phyloP scores from a whole-genome alignment of 2,797 vertebrate genomes.

The Lophius americanus region DNA sequence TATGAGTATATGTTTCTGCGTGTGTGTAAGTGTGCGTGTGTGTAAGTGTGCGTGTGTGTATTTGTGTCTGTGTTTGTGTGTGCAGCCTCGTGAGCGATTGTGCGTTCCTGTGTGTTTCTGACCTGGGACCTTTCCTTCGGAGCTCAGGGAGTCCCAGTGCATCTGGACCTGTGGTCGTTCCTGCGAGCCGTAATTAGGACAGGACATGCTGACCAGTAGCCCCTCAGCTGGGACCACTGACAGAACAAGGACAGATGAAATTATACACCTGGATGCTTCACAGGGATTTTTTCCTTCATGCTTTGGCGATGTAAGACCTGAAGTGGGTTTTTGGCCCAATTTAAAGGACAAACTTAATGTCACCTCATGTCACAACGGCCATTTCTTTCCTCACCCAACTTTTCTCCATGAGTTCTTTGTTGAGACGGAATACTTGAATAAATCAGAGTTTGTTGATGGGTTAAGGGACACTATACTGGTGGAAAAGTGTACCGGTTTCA shows the following conservation, averaged over 20 bases:
- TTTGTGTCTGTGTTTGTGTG: conserved; percentile 6
- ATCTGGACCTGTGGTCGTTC: conserved; percentile 63
- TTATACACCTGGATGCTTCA: conserved; percentile 63
- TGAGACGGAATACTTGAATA: conserved; percentile 28
- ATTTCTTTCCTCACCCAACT: conserved; percentile 1
- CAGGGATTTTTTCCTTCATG: conserved; percentile 8
- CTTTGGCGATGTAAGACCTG: conserved; percentile 48
- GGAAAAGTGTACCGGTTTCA: not conserved
- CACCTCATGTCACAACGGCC: conserved; percentile 46
- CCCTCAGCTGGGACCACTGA: conserved; percentile 68
- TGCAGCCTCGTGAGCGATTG: conserved; percentile 2
- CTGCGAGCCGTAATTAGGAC: conserved; percentile 73
- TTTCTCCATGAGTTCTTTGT: conserved; percentile 14
- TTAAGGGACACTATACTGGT: no score
- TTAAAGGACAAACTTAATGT: conserved; percentile 65
- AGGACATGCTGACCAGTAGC: conserved; percentile 65
- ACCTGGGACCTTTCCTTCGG: conserved; percentile 44
- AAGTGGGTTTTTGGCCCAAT: conserved; percentile 65
- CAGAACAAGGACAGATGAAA: conserved; percentile 74
- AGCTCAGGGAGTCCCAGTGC: conserved; percentile 47
- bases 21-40: not conserved
- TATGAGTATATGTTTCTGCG: not conserved
- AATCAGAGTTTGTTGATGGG: not conserved
- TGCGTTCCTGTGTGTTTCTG: not conserved
- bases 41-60: not conserved